Evolutionary conservation across 1,140 invertebrate species (phyloP).

Genomic region (Drosophila ercepeae): DNA sequence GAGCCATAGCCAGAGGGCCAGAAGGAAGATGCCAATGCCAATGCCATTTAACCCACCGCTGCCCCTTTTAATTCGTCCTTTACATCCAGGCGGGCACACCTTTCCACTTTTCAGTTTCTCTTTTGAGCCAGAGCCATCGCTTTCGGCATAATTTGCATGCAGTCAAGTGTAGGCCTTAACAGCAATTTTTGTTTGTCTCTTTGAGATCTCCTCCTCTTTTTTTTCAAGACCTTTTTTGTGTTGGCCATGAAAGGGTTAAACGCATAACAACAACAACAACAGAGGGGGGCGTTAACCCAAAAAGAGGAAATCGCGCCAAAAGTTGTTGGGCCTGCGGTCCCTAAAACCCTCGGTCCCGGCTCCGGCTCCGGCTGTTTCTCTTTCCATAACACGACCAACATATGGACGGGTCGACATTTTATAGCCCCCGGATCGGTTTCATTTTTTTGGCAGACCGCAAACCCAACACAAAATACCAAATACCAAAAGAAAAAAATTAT

Average conservation of each 20-base stretch:
- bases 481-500: slow-evolving; percentile 1
- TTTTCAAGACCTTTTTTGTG: slow-evolving; percentile 8
- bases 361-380: slow-evolving; percentile 8
- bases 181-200: slow-evolving; percentile 45
- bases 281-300: slow-evolving; percentile 49
- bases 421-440: slow-evolving; percentile 71
- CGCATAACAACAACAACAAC: slow-evolving; percentile 27
- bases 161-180: slow-evolving; percentile 66
- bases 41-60: neutral
- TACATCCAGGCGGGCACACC: neutral
- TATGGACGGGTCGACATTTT: slow-evolving; percentile 74
- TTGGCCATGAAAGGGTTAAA: slow-evolving; percentile 73
- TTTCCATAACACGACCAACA: slow-evolving; percentile 41
- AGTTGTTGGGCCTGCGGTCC: slow-evolving; percentile 42
- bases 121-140: slow-evolving; percentile 34
- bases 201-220: slow-evolving; percentile 41
- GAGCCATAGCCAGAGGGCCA: slow-evolving; percentile 14
- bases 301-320: slow-evolving; percentile 59
- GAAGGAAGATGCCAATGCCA: slow-evolving; percentile 12
- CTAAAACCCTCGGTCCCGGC: too few species aligned
- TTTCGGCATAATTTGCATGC: slow-evolving; percentile 72
- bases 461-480: slow-evolving; percentile 38
- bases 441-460: slow-evolving; percentile 58
- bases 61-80: slow-evolving; percentile 13
- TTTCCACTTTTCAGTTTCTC: slow-evolving; percentile 12